Evolutionary conservation across 35 echinoderm and acorn worm species (phyloP), one percentile per base, ranked within the genome.

Genomic region (Ptychodera flava): DNA sequence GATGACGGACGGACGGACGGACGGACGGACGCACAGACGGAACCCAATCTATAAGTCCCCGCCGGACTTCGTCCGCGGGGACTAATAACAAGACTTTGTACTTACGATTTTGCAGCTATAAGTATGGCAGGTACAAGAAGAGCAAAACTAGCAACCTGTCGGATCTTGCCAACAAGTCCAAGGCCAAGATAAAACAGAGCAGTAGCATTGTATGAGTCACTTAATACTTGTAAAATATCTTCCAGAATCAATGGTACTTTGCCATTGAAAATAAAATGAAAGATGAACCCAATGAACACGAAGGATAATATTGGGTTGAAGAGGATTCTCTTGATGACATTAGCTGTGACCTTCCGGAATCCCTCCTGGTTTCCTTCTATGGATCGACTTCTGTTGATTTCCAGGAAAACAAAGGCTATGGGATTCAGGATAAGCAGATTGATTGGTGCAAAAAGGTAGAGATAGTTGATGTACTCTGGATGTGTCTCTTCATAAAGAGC

Each of bases 381-480:
- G 16, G 79, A 31, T 2, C 85, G 52, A 33, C 77, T 86, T 45
- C 77, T 92, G 35, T 97, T 81, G 16, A 93, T 88, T 79, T 97
- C 94, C 35, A 97, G 78, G 6, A 86, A 85, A 1, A 97, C 64
- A 77, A 97, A 97, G 6, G 77, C 94, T 81, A 89, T 83, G 0
- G 94, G 94, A 64, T 97, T 97, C 0, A 97, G 82, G 1, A 90
- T 83, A 77, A 85, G 31, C 0, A 97, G 83, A 28, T 64, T 88
- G 86, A 97, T 93, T 14, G 94, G 94, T 37, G 85, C 94, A 90
- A 93, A 84, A 22, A 97, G 82, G 82, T 97, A 97, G 29, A 97
- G 35, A 36, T 97, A 97, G 36, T 88, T 77, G 16, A 90, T 85
- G 64, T 90, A 89, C 16, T 97, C 88, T 33, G 94, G 91, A 35